phyloP scores from a whole-genome alignment of 2,113 vertebrate species.

The Oplegnathus fasciatus region DNA sequence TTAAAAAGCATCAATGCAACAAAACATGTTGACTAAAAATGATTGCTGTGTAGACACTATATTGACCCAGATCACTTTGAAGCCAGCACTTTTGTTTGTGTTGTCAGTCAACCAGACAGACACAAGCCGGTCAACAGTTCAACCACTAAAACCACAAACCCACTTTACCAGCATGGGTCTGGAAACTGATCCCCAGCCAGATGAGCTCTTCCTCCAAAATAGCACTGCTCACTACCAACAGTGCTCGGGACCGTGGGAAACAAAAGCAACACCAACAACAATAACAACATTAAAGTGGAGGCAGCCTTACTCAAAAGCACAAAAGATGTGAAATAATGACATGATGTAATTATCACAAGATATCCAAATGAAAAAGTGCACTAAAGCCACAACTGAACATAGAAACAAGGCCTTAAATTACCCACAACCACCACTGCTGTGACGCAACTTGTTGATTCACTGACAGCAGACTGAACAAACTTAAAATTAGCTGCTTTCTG shows the following conservation, averaged over 20 bases:
- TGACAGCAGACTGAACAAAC: neutral
- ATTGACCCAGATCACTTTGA: slow-evolving; percentile 10
- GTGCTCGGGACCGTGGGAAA: slow-evolving; percentile 39
- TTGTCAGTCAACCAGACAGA: slow-evolving; percentile 41
- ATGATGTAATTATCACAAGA: slow-evolving; percentile 23
- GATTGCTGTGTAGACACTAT: neutral
- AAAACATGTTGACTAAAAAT: neutral
- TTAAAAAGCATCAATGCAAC: neutral
- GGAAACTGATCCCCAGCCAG: slow-evolving; percentile 46
- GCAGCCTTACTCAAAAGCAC: neutral
- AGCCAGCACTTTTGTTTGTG: neutral
- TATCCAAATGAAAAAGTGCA: slow-evolving; percentile 33
- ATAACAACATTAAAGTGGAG: neutral
- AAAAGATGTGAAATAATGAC: slow-evolving; percentile 31
- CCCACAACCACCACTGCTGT: slow-evolving; percentile 2
- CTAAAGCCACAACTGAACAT: slow-evolving; percentile 21
- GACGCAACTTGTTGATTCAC: slow-evolving; percentile 4
- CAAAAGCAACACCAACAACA: slow-evolving; percentile 22
- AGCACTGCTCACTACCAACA: neutral
- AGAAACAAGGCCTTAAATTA: slow-evolving; percentile 9
- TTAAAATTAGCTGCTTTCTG: neutral
- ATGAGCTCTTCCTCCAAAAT: slow-evolving; percentile 24
- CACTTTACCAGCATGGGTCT: slow-evolving; percentile 45
- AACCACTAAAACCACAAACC: slow-evolving; percentile 49
- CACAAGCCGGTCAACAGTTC: slow-evolving; percentile 21